A percentile compares a stretch with the other conserved stretches of the same genome.
These are phyloP conservation scores for Scaptomyza flava DNA, from an alignment of 2,888 invertebrate species.

Conservation along the genomic window DNA sequence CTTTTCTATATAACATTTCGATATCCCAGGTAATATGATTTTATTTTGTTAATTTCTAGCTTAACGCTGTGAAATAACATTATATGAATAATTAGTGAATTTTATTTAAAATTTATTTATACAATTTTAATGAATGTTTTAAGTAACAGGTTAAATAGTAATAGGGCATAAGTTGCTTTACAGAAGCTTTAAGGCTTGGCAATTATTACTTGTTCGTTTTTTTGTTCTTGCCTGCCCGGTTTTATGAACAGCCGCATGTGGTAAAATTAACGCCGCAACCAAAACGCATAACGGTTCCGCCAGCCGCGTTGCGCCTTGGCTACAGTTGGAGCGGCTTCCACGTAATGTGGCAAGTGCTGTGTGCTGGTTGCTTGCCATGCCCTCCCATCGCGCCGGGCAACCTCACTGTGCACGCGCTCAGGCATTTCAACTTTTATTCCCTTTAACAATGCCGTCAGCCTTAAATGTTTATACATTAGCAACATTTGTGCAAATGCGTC, in stretches of 20 bases:
- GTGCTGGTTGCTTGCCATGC: conserved; percentile 5
- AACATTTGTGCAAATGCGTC: conserved; percentile 68
- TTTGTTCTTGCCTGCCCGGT: conserved; percentile 7
- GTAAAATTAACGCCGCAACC: conserved; percentile 61
- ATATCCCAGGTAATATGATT: too few species aligned
- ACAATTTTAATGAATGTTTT: background rate
- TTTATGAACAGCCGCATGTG: conserved; percentile 59
- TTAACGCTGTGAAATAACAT: too few species aligned
- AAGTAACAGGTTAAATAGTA: background rate
- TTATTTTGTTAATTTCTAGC: too few species aligned
- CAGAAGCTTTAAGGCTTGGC: conserved; percentile 26
- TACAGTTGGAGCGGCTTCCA: conserved; percentile 24
- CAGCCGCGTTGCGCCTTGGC: conserved; percentile 26
- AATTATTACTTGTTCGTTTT: conserved; percentile 36
- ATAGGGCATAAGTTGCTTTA: background rate
- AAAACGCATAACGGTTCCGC: conserved; percentile 56
- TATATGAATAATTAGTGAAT: too few species aligned
- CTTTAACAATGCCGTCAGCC: conserved; percentile 36
- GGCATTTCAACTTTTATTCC: conserved; percentile 63
- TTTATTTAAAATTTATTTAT: background rate
- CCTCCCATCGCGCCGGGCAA: conserved; percentile 14
- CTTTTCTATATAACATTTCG: too few species aligned
- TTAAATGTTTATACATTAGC: conserved; percentile 77
- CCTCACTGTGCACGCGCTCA: conserved; percentile 27
- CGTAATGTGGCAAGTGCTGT: conserved; percentile 41